These are phyloP conservation scores for Isoperla grammatica DNA, from an alignment of 2,888 invertebrate genomes.

Conservation along the genomic window DNA sequence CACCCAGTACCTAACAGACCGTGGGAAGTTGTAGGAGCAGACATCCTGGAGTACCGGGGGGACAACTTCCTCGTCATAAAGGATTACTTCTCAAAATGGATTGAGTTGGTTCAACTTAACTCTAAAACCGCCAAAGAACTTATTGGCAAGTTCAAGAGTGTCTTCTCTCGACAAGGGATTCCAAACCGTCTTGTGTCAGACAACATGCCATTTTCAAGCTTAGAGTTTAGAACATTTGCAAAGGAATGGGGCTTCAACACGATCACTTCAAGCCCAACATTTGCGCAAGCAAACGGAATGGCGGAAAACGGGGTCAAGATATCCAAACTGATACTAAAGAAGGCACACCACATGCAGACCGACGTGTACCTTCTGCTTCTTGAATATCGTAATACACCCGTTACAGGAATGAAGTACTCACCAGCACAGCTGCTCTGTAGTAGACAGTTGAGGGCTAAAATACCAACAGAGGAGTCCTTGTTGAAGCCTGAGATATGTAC, in stretches of 20 bases:
- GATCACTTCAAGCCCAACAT: too few species aligned
- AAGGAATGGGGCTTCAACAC: slow-evolving; percentile 23
- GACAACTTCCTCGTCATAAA: neutral
- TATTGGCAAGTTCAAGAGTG: neutral
- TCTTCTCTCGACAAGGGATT: neutral
- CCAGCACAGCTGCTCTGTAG: too few species aligned
- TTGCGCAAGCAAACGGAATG: too few species aligned
- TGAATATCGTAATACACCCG: too few species aligned
- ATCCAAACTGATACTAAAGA: too few species aligned
- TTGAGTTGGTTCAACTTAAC: neutral
- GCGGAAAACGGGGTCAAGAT: too few species aligned
- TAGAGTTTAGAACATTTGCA: neutral
- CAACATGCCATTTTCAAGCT: neutral
- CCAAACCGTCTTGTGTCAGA: neutral
- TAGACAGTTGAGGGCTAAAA: too few species aligned
- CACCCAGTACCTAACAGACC: neutral
- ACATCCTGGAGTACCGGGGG: neutral
- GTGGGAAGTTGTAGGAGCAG: neutral
- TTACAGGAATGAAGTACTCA: too few species aligned
- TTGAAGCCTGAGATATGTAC: too few species aligned
- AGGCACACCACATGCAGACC: too few species aligned
- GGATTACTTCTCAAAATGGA: neutral
- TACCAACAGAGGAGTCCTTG: too few species aligned
- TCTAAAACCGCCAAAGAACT: neutral
- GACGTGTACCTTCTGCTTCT: too few species aligned